Base-by-base conservation (phyloP, 1,140 invertebrate genomes). In the Achroia grisella region DNA sequence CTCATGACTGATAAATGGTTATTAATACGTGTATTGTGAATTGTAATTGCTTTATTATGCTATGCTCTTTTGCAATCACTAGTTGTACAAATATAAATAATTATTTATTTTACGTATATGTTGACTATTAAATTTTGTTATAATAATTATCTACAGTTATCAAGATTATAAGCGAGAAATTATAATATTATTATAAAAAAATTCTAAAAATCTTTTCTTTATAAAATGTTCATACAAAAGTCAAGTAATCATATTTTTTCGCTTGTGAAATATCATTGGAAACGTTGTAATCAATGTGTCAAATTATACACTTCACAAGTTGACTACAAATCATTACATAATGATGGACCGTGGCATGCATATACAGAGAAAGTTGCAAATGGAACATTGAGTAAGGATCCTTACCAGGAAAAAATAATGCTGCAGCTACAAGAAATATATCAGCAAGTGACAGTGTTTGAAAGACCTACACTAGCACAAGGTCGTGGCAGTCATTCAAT, bases 351-450 rank as follows among this genome's bases (percentile, higher is more conserved):
- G 4, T 60, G 87, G 55, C 61, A 79, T 54, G 61, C 84, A 31
- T 87, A 92, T 36, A 65, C 88, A 28, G 63, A 88, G 40, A 91
- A 90, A 78, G 87, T 95, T 10, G 57, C 76, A 17, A 81, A 75
- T 23, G 90, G 90, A 0, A 66, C 87, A 37, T 70, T 85, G 27
- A 67, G 49, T 37, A 72, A 87, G 34, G 95, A 97, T 84, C 62
- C 88, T 2, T 89, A 92, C 70, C 95, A 97, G 76, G 73, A 88
- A 31, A 85, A 87, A 71, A 89, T 96, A 33, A 87, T 91, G 23
- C 65, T 90, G 64, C 85, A 87, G 33, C 85, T 97, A 10, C 90
- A 97, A 61, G 74, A 84, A 27, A 88, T 97, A 6, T 93, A 92
- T 71, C 65, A 90, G 15, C 86, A 91, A 42, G 82, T 95, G 1